These are phyloP conservation scores for Darevskia nairensis DNA, from an alignment of 2,797 vertebrate species.

Conservation along the genomic window DNA sequence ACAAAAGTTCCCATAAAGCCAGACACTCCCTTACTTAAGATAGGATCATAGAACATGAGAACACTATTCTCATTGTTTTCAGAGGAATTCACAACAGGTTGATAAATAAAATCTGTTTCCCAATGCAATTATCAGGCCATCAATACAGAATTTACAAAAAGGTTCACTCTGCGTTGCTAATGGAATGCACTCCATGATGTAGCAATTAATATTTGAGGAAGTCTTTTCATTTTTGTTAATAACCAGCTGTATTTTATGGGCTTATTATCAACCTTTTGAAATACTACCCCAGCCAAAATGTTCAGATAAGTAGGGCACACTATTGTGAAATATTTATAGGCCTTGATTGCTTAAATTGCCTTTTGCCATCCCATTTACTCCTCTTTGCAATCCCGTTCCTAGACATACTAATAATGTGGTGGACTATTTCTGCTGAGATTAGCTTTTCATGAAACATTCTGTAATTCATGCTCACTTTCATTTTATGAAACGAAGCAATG, in stretches of 20 bases:
- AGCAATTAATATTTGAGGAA: conserved; percentile 53
- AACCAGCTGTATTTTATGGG: conserved; percentile 7
- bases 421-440: conserved; percentile 17
- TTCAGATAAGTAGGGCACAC: conserved; percentile 25
- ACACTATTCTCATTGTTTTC: background rate
- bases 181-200: conserved; percentile 23
- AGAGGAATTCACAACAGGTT: background rate
- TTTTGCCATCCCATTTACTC: conserved; percentile 26
- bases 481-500: conserved; percentile 1
- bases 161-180: conserved; percentile 32
- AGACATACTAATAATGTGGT: background rate
- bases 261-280: conserved; percentile 34
- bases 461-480: conserved; percentile 18
- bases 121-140: conserved; percentile 21
- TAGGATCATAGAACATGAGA: background rate
- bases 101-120: conserved; percentile 6
- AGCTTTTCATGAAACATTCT: conserved; percentile 20
- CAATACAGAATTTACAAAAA: conserved; percentile 31
- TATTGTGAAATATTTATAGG: conserved; percentile 40
- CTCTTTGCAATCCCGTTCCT: conserved; percentile 11
- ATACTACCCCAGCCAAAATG: conserved; percentile 11
- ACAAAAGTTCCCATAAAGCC: background rate
- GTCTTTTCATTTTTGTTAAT: conserved; percentile 22
- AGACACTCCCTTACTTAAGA: background rate
- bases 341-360: background rate